phyloP scores from a whole-genome alignment of 1,140 invertebrate genomes.

The Drosophila tropicalis region DNA sequence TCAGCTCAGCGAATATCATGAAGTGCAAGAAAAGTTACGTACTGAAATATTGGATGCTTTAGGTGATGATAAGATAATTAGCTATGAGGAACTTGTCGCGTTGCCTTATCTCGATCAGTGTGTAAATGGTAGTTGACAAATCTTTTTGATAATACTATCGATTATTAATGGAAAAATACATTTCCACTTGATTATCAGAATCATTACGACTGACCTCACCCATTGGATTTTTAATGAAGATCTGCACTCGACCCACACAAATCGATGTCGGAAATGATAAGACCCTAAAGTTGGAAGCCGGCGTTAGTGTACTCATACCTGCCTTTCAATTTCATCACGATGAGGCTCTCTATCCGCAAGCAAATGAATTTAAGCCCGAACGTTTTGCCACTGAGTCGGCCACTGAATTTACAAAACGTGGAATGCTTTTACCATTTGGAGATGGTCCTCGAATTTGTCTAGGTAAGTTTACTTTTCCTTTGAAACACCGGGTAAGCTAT shows the following conservation, averaged over 20 bases:
- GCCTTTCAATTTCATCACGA: constrained; percentile 69
- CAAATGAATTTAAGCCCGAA: constrained; percentile 86
- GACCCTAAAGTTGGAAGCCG: constrained; percentile 54
- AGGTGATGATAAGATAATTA: constrained; percentile 35
- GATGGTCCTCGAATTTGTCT: constrained; percentile 87
- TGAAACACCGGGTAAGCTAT: too few species aligned
- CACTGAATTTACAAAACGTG: constrained; percentile 54
- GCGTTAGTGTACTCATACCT: constrained; percentile 55
- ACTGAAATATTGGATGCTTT: constrained; percentile 51
- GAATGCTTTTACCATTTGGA: constrained; percentile 85
- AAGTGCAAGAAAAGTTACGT: constrained; percentile 59
- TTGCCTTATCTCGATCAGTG: constrained; percentile 76
- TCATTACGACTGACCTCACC: constrained; percentile 58
- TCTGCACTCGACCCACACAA: constrained; percentile 80
- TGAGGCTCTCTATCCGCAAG: constrained; percentile 84
- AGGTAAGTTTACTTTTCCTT: constrained; percentile 54
- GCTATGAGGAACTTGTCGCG: constrained; percentile 54
- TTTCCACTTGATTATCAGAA: constrained; percentile 33
- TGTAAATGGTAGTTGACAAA: constrained; percentile 46
- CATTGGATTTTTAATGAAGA: constrained; percentile 58
- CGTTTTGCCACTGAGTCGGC: constrained; percentile 84
- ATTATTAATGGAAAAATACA: not conserved
- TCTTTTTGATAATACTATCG: not conserved
- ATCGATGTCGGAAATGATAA: constrained; percentile 72
- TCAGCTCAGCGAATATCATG: constrained; percentile 57